Conservation (phyloP, 2,888 invertebrate species). For the Griposia aprilina region DNA sequence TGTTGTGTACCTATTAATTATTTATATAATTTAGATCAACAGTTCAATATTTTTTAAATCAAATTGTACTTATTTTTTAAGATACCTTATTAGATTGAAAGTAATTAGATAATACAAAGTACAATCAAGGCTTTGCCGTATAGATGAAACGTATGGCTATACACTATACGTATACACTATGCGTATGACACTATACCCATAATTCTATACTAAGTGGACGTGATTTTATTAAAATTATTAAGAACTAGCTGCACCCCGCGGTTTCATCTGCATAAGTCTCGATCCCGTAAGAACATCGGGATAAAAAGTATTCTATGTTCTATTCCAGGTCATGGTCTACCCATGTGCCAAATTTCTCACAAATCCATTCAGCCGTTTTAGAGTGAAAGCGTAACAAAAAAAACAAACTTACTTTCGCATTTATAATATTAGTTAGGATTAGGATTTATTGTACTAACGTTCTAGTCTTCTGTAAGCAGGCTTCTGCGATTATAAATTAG, state of each 20-base stretch:
- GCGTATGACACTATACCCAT: slow-evolving; percentile 17
- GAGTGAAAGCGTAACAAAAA: too few relatives aligned
- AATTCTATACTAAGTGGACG: slow-evolving; percentile 38
- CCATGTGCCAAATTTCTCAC: too few relatives aligned
- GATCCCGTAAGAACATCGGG: too few relatives aligned
- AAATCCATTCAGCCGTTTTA: too few relatives aligned
- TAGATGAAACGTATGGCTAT: slow-evolving; percentile 19
- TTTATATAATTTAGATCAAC: slow-evolving; percentile 28
- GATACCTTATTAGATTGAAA: background rate
- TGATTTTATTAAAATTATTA: slow-evolving; percentile 53
- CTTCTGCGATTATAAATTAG: slow-evolving; percentile 24
- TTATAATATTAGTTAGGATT: too few relatives aligned
- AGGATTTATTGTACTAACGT: slow-evolving; percentile 33
- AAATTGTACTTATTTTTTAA: background rate
- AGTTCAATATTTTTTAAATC: slow-evolving; percentile 10
- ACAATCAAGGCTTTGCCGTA: slow-evolving; percentile 13
- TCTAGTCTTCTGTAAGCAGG: slow-evolving; percentile 39
- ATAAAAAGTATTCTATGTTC: too few relatives aligned
- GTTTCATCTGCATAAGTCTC: too few relatives aligned
- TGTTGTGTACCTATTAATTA: slow-evolving; percentile 36
- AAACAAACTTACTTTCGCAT: too few relatives aligned
- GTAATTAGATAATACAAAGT: slow-evolving; percentile 15
- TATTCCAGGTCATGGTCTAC: too few relatives aligned
- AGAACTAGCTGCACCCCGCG: background rate
- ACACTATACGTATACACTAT: too few relatives aligned